A percentile compares a stretch with the other conserved stretches of the same genome.
Conservation (phyloP, 2,797 vertebrate species). For the Echeneis naucrates region DNA sequence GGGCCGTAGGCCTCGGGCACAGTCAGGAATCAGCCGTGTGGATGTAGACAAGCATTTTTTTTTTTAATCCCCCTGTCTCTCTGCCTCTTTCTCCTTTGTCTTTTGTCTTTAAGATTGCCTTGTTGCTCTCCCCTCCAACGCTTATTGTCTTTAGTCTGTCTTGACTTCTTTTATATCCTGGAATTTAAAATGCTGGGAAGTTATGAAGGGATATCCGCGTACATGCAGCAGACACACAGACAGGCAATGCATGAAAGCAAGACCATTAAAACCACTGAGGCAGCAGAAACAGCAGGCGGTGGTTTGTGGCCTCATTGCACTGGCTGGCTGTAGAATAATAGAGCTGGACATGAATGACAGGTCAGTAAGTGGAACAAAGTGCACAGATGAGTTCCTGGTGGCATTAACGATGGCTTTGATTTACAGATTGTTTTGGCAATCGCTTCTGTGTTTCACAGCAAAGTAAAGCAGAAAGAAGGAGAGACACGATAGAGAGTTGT, state of each 20-base stretch:
- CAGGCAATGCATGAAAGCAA: slow-evolving; percentile 57
- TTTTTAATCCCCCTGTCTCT: slow-evolving; percentile 31
- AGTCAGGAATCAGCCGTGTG: slow-evolving; percentile 58
- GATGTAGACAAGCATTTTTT: slow-evolving; percentile 44
- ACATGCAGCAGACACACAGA: slow-evolving; percentile 39
- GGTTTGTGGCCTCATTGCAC: slow-evolving; percentile 75
- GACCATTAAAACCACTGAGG: slow-evolving; percentile 74
- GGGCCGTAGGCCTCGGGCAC: slow-evolving; percentile 54
- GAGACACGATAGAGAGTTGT: slow-evolving; percentile 24
- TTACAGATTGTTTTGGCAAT: slow-evolving; percentile 57
- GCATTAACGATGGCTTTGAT: slow-evolving; percentile 53
- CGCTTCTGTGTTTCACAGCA: slow-evolving; percentile 29
- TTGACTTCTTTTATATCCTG: slow-evolving; percentile 56
- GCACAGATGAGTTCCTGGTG: slow-evolving; percentile 51
- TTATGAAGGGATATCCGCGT: slow-evolving; percentile 55
- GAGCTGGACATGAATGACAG: slow-evolving; percentile 66
- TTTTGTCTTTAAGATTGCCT: slow-evolving; percentile 37
- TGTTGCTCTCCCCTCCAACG: slow-evolving; percentile 16
- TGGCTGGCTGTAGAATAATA: slow-evolving; percentile 72
- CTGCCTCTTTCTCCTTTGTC: slow-evolving; percentile 23
- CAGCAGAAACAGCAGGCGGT: slow-evolving; percentile 76
- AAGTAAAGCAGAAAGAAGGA: slow-evolving; percentile 32
- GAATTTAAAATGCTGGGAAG: slow-evolving; percentile 52
- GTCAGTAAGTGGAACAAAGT: slow-evolving; percentile 72
- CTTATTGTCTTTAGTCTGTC: slow-evolving; percentile 55